A percentile compares a stretch with the other conserved stretches of the same genome.
Evolutionary conservation across 2,113 vertebrate genomes (phyloP).

Genomic region (Barbus barbus): DNA sequence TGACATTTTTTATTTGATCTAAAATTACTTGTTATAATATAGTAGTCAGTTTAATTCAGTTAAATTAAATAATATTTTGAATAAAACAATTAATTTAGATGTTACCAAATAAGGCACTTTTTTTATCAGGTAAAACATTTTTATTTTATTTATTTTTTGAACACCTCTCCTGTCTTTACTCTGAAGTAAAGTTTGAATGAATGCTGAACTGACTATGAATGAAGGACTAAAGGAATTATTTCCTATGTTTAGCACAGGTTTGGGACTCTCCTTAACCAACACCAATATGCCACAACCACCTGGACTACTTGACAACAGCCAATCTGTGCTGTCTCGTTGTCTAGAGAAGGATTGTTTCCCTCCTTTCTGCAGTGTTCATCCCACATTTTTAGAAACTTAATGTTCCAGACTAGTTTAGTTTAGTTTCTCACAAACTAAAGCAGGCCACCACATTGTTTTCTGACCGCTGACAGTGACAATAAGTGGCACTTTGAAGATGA

Average conservation of each 20-base stretch:
- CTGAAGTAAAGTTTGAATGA: not conserved
- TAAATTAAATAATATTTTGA: not conserved
- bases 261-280: constrained; percentile 18
- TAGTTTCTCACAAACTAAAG: constrained; percentile 44
- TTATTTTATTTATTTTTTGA: too few species aligned
- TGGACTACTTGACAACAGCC: not conserved
- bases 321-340: not conserved
- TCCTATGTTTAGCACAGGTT: not conserved
- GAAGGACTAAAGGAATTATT: not conserved
- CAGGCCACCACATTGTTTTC: constrained; percentile 53
- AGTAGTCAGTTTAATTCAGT: not conserved
- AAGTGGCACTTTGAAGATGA: constrained; percentile 55
- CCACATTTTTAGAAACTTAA: not conserved
- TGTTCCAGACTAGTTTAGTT: constrained; percentile 29
- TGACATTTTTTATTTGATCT: not conserved
- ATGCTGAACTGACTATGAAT: not conserved
- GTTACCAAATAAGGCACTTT: not conserved
- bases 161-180: not conserved
- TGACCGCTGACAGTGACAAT: constrained; percentile 55
- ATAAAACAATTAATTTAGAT: not conserved
- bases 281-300: constrained; percentile 20
- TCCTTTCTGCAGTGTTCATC: not conserved
- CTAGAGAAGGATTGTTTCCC: not conserved
- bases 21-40: not conserved
- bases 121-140: not conserved